Percentiles rank a stretch among this genome's conserved stretches.
phyloP scores from a whole-genome alignment of 2,113 vertebrate genomes.

The Trogon melanurus region DNA sequence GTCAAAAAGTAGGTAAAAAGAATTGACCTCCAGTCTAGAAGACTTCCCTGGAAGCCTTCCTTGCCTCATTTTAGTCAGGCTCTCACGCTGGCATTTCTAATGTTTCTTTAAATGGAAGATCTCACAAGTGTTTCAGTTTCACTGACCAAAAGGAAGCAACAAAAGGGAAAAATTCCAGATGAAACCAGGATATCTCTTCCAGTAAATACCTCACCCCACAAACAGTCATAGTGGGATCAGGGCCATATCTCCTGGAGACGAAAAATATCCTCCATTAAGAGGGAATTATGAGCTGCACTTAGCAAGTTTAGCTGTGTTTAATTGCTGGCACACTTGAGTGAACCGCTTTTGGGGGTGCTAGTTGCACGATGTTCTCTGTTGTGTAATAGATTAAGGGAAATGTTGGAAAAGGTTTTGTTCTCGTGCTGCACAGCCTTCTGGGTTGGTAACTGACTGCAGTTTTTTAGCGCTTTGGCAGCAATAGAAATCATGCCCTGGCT shows the following conservation, averaged over 20 bases:
- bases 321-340: neutral
- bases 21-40: accelerated
- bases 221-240: neutral
- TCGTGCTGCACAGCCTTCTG: neutral
- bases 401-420: neutral
- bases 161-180: neutral
- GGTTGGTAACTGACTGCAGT: neutral
- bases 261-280: neutral
- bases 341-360: neutral
- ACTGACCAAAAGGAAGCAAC: neutral
- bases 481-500: neutral
- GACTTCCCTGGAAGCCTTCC: neutral
- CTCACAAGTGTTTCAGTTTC: neutral
- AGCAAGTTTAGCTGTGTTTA: accelerated
- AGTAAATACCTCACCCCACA: neutral
- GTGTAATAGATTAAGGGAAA: neutral
- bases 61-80: neutral
- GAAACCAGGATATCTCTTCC: neutral
- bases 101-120: neutral
- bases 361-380: neutral
- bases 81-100: neutral
- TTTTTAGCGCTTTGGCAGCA: neutral
- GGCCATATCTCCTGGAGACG: neutral
- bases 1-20: neutral
- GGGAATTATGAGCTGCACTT: neutral